These are phyloP conservation scores for Clarias macrocephalus DNA, from an alignment of 2,113 vertebrate species.

Conservation along the genomic window DNA sequence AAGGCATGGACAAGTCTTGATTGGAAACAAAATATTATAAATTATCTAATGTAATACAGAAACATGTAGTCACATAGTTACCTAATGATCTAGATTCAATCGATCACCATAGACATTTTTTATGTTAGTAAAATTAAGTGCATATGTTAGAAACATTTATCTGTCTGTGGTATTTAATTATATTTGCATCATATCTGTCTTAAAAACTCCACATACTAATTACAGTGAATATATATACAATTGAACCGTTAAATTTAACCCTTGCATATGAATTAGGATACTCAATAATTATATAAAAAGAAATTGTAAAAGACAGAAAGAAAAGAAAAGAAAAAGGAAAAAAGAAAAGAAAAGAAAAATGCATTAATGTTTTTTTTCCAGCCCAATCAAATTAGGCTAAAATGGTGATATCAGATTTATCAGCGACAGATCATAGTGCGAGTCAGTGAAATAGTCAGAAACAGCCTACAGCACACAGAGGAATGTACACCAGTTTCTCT, in stretches of 20 bases:
- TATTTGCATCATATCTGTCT: background rate
- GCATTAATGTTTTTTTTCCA: background rate
- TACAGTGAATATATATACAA: background rate
- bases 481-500: background rate
- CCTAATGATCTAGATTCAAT: background rate
- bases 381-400: background rate
- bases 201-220: background rate
- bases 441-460: background rate
- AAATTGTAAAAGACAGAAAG: no score
- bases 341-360: background rate
- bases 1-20: no score
- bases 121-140: background rate
- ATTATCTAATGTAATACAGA: no score
- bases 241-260: background rate
- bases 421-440: background rate
- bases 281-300: background rate
- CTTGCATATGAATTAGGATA: background rate
- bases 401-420: background rate
- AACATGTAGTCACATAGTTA: background rate
- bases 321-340: background rate
- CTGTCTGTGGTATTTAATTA: background rate
- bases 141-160: background rate
- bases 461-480: background rate
- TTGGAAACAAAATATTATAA: no score
- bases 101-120: background rate